Evolutionary conservation across 1,140 invertebrate species (phyloP), one percentile per base, ranked within the genome.

Genomic region (Drosophila sproati): DNA sequence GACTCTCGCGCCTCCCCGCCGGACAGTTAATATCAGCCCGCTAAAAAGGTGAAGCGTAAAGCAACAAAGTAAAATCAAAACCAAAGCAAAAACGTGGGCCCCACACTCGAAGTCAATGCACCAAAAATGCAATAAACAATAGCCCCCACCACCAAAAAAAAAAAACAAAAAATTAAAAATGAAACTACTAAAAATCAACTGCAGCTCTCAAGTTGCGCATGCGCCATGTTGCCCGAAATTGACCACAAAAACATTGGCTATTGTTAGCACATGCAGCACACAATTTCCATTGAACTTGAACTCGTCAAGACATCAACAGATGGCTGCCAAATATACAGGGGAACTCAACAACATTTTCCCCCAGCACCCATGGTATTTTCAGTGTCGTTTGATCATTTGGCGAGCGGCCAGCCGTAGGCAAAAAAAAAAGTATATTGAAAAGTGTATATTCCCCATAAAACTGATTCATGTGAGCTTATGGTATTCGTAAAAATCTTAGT

Each of bases 261-360:
- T 35, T 20, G 29, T 51, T 51, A 5, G 51, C 39, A 4, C 31
- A 35, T 7, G 6, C 12, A 3, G 41, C 39, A 39, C 12, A 20
- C 48, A n/a, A 47, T 59, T 59, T 59, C 32, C 67, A 71, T 71
- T 75, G 73, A 75, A 75, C 73, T 75, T 75, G 73, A 75, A 70
- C 73, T 60, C 54, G 10, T 48, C 66, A 57, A 35, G 47, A 43
- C 48, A 28, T 57, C 73, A 63, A 56, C 34, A 62, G 7, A 37
- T 8, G 43, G 51, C 29, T 59, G 41, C 56, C 56, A 57, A 70
- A 64, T n/a, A n/a, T 37, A 29, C 10, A 39, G 7, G 34, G 5
- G 32, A 60, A 60, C 8, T 20, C 31, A 60, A 34, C 32, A 34
- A 47, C 56, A 47, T 47, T 57, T 57, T 34, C 20, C 34, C 12